phyloP scores from a whole-genome alignment of 2,113 vertebrate genomes.

The Bos javanicus region DNA sequence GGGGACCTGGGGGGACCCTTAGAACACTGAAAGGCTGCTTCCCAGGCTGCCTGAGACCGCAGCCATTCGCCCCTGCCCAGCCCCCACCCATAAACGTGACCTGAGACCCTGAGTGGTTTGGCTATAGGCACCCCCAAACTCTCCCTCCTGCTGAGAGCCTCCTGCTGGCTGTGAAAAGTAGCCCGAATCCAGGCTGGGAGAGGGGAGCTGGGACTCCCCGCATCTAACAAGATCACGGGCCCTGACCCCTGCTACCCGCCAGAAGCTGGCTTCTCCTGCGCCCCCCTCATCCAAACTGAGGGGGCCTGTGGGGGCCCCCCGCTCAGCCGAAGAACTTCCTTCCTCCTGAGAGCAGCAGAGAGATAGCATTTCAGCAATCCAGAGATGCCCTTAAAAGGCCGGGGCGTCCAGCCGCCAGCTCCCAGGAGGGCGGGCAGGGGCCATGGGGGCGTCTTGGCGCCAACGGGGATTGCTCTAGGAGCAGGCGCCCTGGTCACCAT shows the following conservation, averaged over 20 bases:
- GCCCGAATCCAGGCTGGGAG: background rate
- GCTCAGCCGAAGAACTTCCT: background rate
- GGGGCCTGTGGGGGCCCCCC: fast-evolving
- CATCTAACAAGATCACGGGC: background rate
- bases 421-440: background rate
- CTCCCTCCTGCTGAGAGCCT: background rate
- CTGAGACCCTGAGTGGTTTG: fast-evolving
- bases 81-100: background rate
- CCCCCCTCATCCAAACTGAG: background rate
- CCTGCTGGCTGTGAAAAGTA: background rate
- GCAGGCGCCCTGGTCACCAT: background rate
- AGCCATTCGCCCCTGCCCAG: background rate
- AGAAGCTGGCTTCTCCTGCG: background rate
- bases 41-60: background rate
- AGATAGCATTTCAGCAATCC: background rate
- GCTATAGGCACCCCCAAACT: background rate
- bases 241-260: too few relatives aligned
- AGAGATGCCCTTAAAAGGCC: constrained; percentile 45
- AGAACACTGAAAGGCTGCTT: background rate
- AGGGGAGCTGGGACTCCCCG: background rate
- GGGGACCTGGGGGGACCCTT: too few relatives aligned
- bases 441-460: background rate
- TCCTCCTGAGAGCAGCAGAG: background rate
- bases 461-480: background rate
- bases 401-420: background rate